Evolutionary conservation across 2,888 invertebrate species (phyloP), one percentile per base, ranked within the genome.

Genomic region (Mythimna impura): DNA sequence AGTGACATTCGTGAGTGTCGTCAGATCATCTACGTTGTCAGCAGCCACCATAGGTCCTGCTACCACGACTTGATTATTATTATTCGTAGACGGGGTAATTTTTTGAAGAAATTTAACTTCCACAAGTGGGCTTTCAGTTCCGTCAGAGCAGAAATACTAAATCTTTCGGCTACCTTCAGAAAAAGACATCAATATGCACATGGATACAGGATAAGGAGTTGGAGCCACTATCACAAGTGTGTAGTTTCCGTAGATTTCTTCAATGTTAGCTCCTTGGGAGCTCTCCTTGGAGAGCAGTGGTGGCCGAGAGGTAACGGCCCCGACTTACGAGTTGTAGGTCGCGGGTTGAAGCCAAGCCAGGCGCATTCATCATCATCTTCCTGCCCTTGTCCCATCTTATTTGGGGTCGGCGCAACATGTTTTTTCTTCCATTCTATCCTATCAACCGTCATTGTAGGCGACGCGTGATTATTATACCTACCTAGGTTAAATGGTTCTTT

Each of bases 141-240:
- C 68, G 3, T 76, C 76, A 17, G 74, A 62, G 20, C 74, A 76
- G 20, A 22, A n/a, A 36, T 76, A 74, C 40, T 40, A 43, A 55
- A 40, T 12, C 1, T 76, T 47, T 17, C n/a, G 47, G 34, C 0
- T 20, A 17, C 68, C 54, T 55, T 76, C 68, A 12, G 30, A 30
- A 17, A 62, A 34, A 4, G 1, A 47, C 12, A 61, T 25, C 14
- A 5, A 40, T 3, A 50, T 1, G 10, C 74, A 74, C 6, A 47
- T 17, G 47, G 17, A 0, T 20, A 0, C 17, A 47, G 47, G 47
- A 17, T 7, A 17, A 17, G 47, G 17, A 20, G 17, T 20, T 5
- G 17, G 47, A 17, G 47, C 17, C 47, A 47, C 17, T 61, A 68
- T 61, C 30, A 74, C 68, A 1, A 14, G 36, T 9, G 76, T 75